Conservation (phyloP, 2,888 invertebrate species). For the Ferdinandea cuprea region DNA sequence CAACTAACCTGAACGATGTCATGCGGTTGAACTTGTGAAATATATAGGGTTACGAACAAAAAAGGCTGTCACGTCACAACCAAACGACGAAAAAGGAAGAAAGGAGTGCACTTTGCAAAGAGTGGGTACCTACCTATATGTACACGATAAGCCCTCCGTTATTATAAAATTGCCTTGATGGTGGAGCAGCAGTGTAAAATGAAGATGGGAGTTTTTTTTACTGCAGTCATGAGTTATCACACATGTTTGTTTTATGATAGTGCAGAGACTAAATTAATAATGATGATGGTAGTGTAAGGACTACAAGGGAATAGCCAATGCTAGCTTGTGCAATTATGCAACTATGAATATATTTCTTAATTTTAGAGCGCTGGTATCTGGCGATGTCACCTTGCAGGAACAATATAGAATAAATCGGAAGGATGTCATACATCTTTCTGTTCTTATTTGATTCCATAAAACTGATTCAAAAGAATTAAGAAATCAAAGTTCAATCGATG, state of each 20-base stretch:
- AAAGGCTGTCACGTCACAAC: constrained; percentile 54
- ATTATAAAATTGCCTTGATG: constrained; percentile 67
- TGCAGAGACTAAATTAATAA: constrained; percentile 64
- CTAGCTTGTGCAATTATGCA: no score
- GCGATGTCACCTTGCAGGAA: no score
- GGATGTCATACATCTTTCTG: no score
- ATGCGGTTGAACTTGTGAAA: constrained; percentile 58
- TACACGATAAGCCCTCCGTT: constrained; percentile 50
- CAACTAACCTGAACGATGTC: constrained; percentile 47
- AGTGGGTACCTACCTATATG: constrained; percentile 16
- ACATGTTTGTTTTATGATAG: constrained; percentile 64
- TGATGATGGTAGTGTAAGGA: constrained; percentile 48
- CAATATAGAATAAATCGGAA: no score
- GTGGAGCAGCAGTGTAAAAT: constrained; percentile 50
- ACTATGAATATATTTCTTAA: no score
- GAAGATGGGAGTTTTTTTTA: constrained; percentile 65
- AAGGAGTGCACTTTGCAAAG: constrained; percentile 52
- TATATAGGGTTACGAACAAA: constrained; percentile 51
- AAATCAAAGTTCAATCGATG: no score
- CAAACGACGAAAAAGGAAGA: constrained; percentile 34
- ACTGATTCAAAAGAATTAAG: no score
- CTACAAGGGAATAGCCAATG: no score
- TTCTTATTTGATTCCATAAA: no score
- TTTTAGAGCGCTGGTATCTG: no score
- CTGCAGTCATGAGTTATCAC: constrained; percentile 45